Evolutionary conservation across 1,140 invertebrate genomes (phyloP), one percentile per base, ranked within the genome.

Genomic region (Caenorhabditis inopinata): DNA sequence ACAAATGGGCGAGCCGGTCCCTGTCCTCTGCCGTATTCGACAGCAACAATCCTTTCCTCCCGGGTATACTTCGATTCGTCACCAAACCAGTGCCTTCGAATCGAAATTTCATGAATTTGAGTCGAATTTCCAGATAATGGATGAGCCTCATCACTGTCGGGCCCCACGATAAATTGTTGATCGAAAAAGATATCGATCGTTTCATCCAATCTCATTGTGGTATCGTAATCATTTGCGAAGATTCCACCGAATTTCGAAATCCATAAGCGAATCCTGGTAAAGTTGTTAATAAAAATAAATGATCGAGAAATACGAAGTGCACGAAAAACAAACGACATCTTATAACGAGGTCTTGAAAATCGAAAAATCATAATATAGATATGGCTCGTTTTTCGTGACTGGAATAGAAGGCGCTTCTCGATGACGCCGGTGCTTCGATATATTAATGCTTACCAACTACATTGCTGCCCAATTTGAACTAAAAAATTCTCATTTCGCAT

Each of bases 151-250:
- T 68, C 58, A 38, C 58, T 68, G n/a, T 68, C 58, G 2, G 58
- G 58, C 1, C 58, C 58, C 25, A 68, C 58, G 16, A 38, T 18
- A 18, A 68, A 38, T 42, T 68, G 58, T 21, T 68, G 58, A 42
- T 68, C 32, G n/a, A 68, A 68, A 12, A 68, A 68, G n/a, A 68
- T 18, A 16, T 68, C 58, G 27, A 68, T 68, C 2, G 58, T 42
- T 38, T 68, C 58, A 1, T 1, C 1, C 6, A 38, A 18, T 68
- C 21, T 38, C 53, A 29, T 29, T 7, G 7, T 5, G 2, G 2
- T 29, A 1, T n/a, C n/a, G 14, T 68, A 68, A 5, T 35, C 2
- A 9, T 68, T 16, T 29, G 35, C 27, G 11, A 3, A 2, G 2
- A 21, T 42, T 16, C 1, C 32, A 6, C 1, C 9, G 9, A n/a